Base-by-base conservation (phyloP, 2,797 vertebrate genomes). In the Pteropus rufus region DNA sequence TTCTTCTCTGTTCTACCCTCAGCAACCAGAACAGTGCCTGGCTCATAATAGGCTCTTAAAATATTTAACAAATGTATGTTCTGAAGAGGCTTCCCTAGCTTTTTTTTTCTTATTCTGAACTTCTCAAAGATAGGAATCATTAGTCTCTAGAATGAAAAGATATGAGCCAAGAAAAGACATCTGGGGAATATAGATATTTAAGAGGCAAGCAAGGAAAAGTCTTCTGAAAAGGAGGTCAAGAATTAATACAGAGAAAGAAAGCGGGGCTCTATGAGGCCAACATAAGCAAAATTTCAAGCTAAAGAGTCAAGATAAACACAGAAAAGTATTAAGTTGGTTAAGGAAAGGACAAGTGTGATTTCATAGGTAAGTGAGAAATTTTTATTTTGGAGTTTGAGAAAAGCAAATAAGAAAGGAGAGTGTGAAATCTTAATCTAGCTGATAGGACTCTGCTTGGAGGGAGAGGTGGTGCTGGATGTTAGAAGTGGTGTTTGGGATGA, bases 21-120 rank as follows among this genome's bases (percentile, higher is more conserved):
- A 95, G 70, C 54, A 87, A 72, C 60, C 77, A 87, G 39, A 91
- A 83, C 46, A 93, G 24, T 83, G 76, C 26, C 72, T 72, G 70
- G 73, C 36, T 84, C 12, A 58, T n/a, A 73, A 89, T 24, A 72
- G n/a, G 16, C 26, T 62, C 67, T 64, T 58, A 56, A 82, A 72
- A 62, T 29, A 62, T 85, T 88, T 79, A 56, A 52, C 41, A 49
- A 89, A 67, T 67, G 2, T 56, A 34, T 65, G 10, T 76, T 93
- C 41, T 96, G 49, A 91, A 85, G 39, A 95, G 36, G 3, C 2
- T 46, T 91, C 15, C 18, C 41, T 54, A 56, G 7, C 29, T 49
- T 26, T 83, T 75, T 19, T 75, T 64, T 26, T 77, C 10, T 56
- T 60, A 44, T 73, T 89, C 29, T 80, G 87, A 56, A 75, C 23